phyloP scores from a whole-genome alignment of 1,140 invertebrate species.

The Drosophila littoralis region DNA sequence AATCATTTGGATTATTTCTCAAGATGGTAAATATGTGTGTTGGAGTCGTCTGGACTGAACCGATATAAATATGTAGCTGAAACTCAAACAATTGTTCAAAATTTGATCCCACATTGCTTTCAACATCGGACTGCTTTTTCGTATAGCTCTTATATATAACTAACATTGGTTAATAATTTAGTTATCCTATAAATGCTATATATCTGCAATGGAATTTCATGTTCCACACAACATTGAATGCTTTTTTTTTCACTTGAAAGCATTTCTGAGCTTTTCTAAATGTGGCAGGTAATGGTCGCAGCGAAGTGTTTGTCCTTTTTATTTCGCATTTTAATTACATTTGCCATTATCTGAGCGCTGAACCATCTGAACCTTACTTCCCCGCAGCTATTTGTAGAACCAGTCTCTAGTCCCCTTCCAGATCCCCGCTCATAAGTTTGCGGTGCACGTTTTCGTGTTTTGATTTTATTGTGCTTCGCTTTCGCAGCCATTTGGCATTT shows the following conservation, averaged over 20 bases:
- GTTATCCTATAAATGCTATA: too few species aligned
- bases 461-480: slow-evolving; percentile 60
- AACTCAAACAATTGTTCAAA: too few species aligned
- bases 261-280: neutral
- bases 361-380: slow-evolving; percentile 1
- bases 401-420: neutral
- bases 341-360: slow-evolving; percentile 14
- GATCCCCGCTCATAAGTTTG: slow-evolving; percentile 30
- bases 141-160: too few species aligned
- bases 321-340: slow-evolving; percentile 34
- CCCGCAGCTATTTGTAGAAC: neutral
- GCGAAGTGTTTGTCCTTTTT: neutral
- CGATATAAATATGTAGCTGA: too few species aligned
- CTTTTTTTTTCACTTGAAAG: neutral
- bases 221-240: too few species aligned
- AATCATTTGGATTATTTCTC: too few species aligned
- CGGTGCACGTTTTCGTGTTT: slow-evolving; percentile 54
- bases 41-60: too few species aligned
- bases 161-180: too few species aligned
- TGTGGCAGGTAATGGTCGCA: neutral
- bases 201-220: neutral
- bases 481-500: slow-evolving; percentile 31
- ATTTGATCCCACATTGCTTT: too few species aligned
- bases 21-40: too few species aligned
- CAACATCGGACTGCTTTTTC: too few species aligned